phyloP scores from a whole-genome alignment of 2,113 vertebrate genomes.

The Ariopsis seemanni region DNA sequence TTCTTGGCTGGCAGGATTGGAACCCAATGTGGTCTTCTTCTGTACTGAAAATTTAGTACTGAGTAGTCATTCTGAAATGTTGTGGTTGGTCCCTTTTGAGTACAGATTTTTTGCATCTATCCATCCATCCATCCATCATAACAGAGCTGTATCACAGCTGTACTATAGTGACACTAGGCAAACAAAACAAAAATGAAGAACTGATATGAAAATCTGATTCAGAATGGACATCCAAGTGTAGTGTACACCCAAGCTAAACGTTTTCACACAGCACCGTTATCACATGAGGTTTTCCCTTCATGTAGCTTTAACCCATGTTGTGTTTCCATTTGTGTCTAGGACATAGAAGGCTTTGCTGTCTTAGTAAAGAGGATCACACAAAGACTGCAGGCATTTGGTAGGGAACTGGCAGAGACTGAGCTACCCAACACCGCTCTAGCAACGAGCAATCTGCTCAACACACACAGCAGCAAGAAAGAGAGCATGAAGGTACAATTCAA shows the following conservation, averaged over 20 bases:
- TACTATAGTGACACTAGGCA: not conserved
- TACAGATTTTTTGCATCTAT: not conserved
- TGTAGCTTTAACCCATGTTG: not conserved
- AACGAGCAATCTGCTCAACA: slow-evolving; percentile 36
- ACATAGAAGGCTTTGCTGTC: slow-evolving; percentile 38
- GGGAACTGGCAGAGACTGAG: slow-evolving; percentile 48
- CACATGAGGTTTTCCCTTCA: not conserved
- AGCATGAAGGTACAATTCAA: slow-evolving; percentile 35
- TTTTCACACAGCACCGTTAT: not conserved
- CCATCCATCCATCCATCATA: not conserved
- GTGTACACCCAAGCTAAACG: not conserved
- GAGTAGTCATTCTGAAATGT: not conserved
- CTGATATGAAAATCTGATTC: not conserved
- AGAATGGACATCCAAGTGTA: not conserved
- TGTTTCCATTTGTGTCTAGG: slow-evolving; percentile 32
- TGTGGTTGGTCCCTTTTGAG: not conserved
- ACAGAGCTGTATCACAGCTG: not conserved
- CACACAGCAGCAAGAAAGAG: slow-evolving; percentile 43
- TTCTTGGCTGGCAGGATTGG: not conserved
- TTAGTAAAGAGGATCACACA: slow-evolving; percentile 47
- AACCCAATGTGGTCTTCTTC: not conserved
- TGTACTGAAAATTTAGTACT: not conserved
- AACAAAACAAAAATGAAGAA: not conserved
- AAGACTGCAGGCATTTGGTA: slow-evolving; percentile 30
- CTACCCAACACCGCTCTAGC: slow-evolving; percentile 35